Evolutionary conservation across 2,797 vertebrate species (phyloP), one percentile per base, ranked within the genome.

Genomic region (Acanthornis magna): DNA sequence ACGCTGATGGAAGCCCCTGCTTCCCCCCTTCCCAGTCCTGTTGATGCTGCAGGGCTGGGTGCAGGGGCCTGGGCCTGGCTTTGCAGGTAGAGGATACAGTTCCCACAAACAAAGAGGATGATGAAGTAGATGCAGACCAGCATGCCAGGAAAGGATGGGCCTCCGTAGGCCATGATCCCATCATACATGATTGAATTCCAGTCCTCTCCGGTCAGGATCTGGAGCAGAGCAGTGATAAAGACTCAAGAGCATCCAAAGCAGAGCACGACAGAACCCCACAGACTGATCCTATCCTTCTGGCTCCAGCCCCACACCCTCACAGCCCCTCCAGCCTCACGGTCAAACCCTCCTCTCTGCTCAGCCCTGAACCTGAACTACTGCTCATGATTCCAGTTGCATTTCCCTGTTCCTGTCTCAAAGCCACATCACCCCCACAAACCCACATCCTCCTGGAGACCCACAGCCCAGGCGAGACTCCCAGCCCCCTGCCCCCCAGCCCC

Each of bases 181-280:
- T 99, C 98, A 30, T 99, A 98, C 99, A 99, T 99, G 58, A 99
- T 98, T 4, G 97, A 97, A 91, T 98, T 99, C 99, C 99, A 99
- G 76, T 99, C 99, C 87, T 99, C 99, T 47, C 99, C 99, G 0
- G 99, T 99, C 83, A 99, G 97, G 85, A 99, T 98, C 99, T 99
- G 88, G 80, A 47, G 48, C 26, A 83, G 9, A 88, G 30, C n/a
- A 70, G 40, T 47, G 51, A 75, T 0, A 58, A 22, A 16, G 42
- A 42, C 26, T 73, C 16, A 42, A 21, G 38, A 89, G 48, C 16
- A 23, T 11, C 38, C 7, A 7, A 15, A 54, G 34, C 47, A 91
- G 32, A 62, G 27, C 43, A 77, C 1, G 5, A 74, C 63, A 83
- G 47, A 85, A 76, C 18, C 42, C 47, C 38, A 55, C 21, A 40